These are phyloP conservation scores for Acronicta leporina DNA, from an alignment of 2,888 invertebrate genomes.

Conservation along the genomic window DNA sequence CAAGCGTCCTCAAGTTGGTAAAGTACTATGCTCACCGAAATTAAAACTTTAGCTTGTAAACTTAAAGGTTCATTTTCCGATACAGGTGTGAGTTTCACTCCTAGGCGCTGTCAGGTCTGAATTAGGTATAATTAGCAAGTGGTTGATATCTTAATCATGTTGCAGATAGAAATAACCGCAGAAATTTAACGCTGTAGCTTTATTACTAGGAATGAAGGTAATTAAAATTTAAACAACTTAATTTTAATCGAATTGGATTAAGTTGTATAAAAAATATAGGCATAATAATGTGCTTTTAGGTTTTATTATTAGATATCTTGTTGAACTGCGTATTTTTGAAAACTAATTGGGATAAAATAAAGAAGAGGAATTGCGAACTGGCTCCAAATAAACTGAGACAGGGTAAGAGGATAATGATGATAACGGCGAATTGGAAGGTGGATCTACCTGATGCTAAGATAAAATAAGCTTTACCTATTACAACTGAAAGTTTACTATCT, in stretches of 20 bases:
- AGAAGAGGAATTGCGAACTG: too few species aligned
- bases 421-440: too few species aligned
- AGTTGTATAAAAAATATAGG: constrained; percentile 3
- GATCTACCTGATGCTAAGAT: too few species aligned
- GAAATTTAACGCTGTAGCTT: constrained; percentile 18
- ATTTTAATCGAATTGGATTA: constrained; percentile 8
- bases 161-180: constrained; percentile 26
- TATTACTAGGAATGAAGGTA: constrained; percentile 23
- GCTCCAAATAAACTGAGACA: too few species aligned
- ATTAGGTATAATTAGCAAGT: constrained; percentile 47
- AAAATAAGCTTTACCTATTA: too few species aligned
- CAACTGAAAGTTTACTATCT: too few species aligned
- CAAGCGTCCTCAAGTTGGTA: constrained; percentile 11
- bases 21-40: neutral
- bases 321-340: too few species aligned
- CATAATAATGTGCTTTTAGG: neutral
- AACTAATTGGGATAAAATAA: too few species aligned
- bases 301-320: too few species aligned
- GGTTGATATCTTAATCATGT: constrained; percentile 52
- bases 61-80: constrained; percentile 5
- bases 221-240: neutral
- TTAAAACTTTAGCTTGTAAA: neutral
- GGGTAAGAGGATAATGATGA: too few species aligned
- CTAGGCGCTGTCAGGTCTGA: constrained; percentile 22
- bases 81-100: neutral